These are phyloP conservation scores for Lycaon pictus DNA, from an alignment of 2,113 vertebrate genomes.

Conservation along the genomic window DNA sequence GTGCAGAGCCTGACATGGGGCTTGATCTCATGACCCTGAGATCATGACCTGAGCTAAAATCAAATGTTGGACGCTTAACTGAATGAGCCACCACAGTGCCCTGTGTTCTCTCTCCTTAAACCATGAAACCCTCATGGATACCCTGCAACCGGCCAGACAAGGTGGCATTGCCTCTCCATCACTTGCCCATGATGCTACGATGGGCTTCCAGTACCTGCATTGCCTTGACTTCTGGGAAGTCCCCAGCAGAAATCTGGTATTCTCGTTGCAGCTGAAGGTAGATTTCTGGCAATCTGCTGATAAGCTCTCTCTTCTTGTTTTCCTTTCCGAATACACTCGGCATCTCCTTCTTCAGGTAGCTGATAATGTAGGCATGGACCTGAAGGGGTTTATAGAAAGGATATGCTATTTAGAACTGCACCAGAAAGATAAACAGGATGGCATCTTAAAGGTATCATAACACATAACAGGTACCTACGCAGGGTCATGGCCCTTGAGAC, in stretches of 20 bases:
- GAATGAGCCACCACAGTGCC: background rate
- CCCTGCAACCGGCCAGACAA: background rate
- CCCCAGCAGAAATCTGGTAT: slow-evolving; percentile 96
- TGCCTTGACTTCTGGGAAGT: slow-evolving; percentile 95
- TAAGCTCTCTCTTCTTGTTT: slow-evolving; percentile 97
- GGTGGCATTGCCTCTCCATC: background rate
- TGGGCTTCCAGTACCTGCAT: slow-evolving; percentile 92
- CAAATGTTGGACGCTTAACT: background rate
- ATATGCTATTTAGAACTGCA: background rate
- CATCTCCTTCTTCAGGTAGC: slow-evolving; percentile 98
- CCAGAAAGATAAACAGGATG: background rate
- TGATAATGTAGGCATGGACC: slow-evolving; percentile 99
- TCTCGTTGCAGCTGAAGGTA: slow-evolving; percentile 95
- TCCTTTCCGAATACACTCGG: slow-evolving; percentile 96
- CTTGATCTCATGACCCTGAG: background rate
- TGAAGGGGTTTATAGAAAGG: slow-evolving; percentile 76
- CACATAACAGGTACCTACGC: background rate
- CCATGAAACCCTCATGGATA: fast-evolving
- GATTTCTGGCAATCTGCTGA: slow-evolving; percentile 94
- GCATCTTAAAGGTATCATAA: no score
- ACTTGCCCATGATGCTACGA: background rate
- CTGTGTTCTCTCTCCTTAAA: background rate
- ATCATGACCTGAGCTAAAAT: background rate
- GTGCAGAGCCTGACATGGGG: background rate
- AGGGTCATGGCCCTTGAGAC: background rate